Evolutionary conservation across 2,113 vertebrate species (phyloP), one percentile per base, ranked within the genome.

Genomic region (Laterallus jamaicensis): DNA sequence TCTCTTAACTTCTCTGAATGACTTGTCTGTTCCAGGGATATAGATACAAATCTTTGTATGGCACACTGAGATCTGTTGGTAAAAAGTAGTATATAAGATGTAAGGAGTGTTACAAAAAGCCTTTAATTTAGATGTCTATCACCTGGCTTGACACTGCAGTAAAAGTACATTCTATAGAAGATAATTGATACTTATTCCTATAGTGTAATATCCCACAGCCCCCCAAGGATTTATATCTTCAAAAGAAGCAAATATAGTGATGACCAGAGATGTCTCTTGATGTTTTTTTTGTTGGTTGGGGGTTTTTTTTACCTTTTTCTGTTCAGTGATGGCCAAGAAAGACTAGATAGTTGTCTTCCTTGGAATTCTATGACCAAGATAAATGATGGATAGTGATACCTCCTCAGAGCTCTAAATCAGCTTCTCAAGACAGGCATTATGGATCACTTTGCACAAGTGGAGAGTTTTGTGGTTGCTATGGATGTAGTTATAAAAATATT

Each of bases 401-500:
- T 84, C 64, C 80, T 87, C 39, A 58, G 69, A 59, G 62, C 86
- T 93, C 78, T 94, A 92, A 96, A 92, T 95, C 77, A 91, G 39
- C 28, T 82, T 91, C 71, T 79, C 15, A 58, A 91, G 88, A 82
- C 56, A 87, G 82, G n/a, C 81, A 56, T 93, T 96, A 92, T 70
- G 74, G 82, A 95, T 95, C 59, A 16, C 67, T 96, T 89, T 78
- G 74, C 32, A 75, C 35, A 86, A 68, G 86, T 58, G 37, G 50
- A 87, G 68, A 86, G 70, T 93, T 92, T 87, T 91, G 80, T 86
- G 88, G 95, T 97, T 96, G 82, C 94, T 82, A 68, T 96, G 93
- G 93, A 78, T 85, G 47, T 77, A 35, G 82, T 90, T 91, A 69
- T 77, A 92, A 74, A 95, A 96, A 92, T 94, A 89, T 91, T 95